These are phyloP conservation scores for Cotesia chilonis DNA, from an alignment of 1,140 invertebrate genomes.

Conservation along the genomic window DNA sequence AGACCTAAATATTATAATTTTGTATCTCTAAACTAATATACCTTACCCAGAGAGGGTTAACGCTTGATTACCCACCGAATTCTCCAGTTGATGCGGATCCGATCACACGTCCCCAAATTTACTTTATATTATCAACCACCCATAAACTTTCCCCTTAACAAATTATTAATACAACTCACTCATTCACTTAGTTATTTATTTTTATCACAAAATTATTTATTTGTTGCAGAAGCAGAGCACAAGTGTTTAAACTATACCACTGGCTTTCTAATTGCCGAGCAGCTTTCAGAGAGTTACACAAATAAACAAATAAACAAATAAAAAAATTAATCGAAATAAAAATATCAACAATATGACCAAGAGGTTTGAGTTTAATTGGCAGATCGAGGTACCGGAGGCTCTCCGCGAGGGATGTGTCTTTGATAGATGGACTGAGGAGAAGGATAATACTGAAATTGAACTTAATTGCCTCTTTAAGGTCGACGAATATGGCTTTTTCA, in stretches of 20 bases:
- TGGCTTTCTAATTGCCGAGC: not conserved
- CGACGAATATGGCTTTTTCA: slow-evolving; percentile 98
- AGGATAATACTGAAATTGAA: slow-evolving; percentile 89
- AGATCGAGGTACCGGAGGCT: slow-evolving; percentile 88
- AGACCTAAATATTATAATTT: no score
- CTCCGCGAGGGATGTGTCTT: slow-evolving; percentile 86
- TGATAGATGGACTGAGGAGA: slow-evolving; percentile 97
- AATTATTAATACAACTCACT: no score
- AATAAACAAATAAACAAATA: no score
- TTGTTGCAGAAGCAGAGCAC: not conserved
- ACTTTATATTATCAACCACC: no score
- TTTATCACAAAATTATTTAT: not conserved
- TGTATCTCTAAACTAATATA: no score
- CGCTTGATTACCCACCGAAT: no score
- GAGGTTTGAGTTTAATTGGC: slow-evolving; percentile 98
- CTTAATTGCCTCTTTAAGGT: slow-evolving; percentile 91
- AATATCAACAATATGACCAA: slow-evolving; percentile 83
- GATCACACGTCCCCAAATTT: no score
- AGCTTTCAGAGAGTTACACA: not conserved
- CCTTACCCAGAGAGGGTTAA: no score
- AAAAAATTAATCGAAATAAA: no score
- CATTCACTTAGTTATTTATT: no score
- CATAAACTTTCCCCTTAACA: no score
- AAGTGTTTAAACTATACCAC: not conserved
- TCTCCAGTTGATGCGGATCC: no score